A percentile compares a stretch with the other conserved stretches of the same genome.
These are phyloP conservation scores for Stomatorhinus ivindoensis DNA, from an alignment of 2,113 vertebrate species.

Conservation along the genomic window DNA sequence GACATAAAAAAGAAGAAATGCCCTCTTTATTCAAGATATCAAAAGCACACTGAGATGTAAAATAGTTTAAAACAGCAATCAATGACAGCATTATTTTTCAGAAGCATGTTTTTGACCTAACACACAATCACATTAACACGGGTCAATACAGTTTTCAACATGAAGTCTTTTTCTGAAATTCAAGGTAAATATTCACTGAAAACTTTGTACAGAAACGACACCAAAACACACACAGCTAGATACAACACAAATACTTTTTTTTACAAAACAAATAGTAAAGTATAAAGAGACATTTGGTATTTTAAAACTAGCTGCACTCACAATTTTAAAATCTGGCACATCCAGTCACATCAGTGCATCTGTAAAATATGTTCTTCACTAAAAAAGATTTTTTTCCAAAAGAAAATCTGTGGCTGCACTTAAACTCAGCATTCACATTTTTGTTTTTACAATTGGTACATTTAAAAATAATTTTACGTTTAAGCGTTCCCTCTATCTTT, in stretches of 20 bases:
- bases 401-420: background rate
- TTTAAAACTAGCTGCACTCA: background rate
- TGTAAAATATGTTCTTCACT: background rate
- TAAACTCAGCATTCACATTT: background rate
- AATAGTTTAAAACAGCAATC: background rate
- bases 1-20: background rate
- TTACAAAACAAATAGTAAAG: background rate
- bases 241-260: background rate
- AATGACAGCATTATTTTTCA: background rate
- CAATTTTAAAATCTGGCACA: background rate
- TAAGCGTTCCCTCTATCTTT: background rate
- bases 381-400: background rate
- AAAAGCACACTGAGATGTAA: background rate
- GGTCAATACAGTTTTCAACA: background rate
- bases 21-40: background rate
- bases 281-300: background rate
- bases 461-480: background rate
- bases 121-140: background rate
- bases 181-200: background rate
- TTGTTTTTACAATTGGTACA: background rate
- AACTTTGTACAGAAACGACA: background rate
- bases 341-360: background rate
- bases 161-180: background rate
- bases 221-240: background rate
- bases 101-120: background rate